Conservation (phyloP, 2,797 vertebrate species). For the Petrocephalus sullivani region DNA sequence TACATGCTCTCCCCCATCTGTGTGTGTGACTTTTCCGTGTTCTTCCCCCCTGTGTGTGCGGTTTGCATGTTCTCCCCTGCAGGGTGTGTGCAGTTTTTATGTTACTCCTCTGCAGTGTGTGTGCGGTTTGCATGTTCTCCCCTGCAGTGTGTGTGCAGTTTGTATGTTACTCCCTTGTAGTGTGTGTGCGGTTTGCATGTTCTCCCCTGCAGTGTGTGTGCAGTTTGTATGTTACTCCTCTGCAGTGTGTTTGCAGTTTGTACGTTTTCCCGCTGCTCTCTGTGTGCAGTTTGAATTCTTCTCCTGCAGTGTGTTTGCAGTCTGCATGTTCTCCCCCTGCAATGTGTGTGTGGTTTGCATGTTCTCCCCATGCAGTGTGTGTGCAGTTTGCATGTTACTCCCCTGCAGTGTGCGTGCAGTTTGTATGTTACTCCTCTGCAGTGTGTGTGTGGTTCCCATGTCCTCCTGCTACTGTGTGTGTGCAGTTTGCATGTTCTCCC, state of each 20-base stretch:
- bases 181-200: too few relatives aligned
- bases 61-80: not conserved
- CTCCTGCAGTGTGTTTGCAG: too few relatives aligned
- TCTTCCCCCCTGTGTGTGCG: not conserved
- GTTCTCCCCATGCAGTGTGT: too few relatives aligned
- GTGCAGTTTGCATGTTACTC: not conserved
- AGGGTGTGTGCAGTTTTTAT: not conserved
- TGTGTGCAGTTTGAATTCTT: too few relatives aligned
- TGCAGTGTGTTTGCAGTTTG: not conserved
- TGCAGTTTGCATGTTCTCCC: not conserved
- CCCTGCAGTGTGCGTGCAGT: too few relatives aligned
- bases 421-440: not conserved
- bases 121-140: not conserved
- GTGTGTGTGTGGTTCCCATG: too few relatives aligned
- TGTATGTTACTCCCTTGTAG: too few relatives aligned
- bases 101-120: not conserved
- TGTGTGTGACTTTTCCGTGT: not conserved
- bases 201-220: too few relatives aligned
- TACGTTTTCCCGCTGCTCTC: too few relatives aligned
- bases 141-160: too few relatives aligned
- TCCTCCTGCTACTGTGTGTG: too few relatives aligned
- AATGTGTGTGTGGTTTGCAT: too few relatives aligned
- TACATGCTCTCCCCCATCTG: not conserved
- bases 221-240: not conserved
- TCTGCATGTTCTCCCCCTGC: not conserved